Evolutionary conservation across 2,113 vertebrate species (phyloP).

Genomic region (Thermophis baileyi): DNA sequence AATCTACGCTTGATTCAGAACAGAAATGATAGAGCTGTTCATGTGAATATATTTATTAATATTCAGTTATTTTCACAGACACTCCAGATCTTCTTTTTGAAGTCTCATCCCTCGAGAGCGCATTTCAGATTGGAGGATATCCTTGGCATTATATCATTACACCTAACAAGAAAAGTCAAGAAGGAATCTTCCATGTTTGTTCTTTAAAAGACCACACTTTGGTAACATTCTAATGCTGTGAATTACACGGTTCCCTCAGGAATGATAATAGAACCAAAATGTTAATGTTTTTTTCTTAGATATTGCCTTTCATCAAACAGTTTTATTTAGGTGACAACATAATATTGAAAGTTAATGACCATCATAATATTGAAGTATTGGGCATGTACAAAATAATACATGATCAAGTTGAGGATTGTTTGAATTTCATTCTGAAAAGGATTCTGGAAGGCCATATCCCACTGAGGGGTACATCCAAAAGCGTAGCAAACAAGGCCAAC

Average conservation of each 20-base stretch:
- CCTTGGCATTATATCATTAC: slow-evolving; percentile 98
- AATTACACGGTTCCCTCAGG: neutral
- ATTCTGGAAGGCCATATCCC: neutral
- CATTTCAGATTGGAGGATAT: slow-evolving; percentile 91
- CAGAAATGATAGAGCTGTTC: slow-evolving; percentile 48
- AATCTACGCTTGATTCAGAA: too few species aligned
- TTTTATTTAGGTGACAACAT: neutral
- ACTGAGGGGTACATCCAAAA: neutral
- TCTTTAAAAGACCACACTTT: slow-evolving; percentile 82
- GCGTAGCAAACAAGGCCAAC: neutral
- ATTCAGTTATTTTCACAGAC: slow-evolving; percentile 69
- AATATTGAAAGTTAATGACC: neutral
- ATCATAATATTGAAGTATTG: neutral
- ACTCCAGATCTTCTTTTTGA: slow-evolving; percentile 87
- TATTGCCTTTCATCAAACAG: neutral
- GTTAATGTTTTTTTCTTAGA: slow-evolving; percentile 18
- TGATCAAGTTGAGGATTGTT: neutral
- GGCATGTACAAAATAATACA: neutral
- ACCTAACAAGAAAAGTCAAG: slow-evolving; percentile 84
- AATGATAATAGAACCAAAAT: neutral
- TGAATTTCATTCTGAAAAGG: neutral
- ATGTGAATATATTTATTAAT: slow-evolving; percentile 51
- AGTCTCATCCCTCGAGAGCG: slow-evolving; percentile 82
- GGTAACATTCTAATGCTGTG: slow-evolving; percentile 72
- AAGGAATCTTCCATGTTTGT: slow-evolving; percentile 89